phyloP scores from a whole-genome alignment of 2,113 vertebrate genomes.

The Tyrannus savana region DNA sequence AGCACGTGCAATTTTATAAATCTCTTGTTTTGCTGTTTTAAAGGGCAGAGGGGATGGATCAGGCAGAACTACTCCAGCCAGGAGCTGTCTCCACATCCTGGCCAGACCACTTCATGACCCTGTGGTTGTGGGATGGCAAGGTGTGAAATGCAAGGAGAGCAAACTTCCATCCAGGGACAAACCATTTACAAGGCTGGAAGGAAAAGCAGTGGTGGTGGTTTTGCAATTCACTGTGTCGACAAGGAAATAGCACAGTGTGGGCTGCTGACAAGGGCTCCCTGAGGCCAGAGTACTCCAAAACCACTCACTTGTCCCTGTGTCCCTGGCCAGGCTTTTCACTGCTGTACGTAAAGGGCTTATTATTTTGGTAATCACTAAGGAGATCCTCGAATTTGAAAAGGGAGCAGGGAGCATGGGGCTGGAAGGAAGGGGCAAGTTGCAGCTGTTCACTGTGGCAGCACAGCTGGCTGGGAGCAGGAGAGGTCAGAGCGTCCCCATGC shows the following conservation, averaged over 20 bases:
- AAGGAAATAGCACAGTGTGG: background rate
- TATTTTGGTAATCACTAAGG: background rate
- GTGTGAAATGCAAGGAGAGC: background rate
- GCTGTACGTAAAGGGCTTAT: background rate
- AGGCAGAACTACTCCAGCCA: background rate
- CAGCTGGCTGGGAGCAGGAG: background rate
- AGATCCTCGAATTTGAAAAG: background rate
- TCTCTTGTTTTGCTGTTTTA: background rate
- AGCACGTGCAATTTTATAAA: background rate
- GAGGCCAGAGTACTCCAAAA: background rate
- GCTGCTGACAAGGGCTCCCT: background rate
- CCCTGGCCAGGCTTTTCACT: background rate
- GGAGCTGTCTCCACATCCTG: background rate
- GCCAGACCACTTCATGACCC: background rate
- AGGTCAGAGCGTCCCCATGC: fast-evolving
- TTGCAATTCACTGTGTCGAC: background rate
- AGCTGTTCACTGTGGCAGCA: background rate
- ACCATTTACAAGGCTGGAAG: background rate
- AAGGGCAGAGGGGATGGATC: background rate
- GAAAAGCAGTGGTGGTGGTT: background rate
- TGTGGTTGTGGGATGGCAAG: fast-evolving
- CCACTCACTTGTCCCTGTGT: background rate
- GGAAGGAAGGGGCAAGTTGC: background rate
- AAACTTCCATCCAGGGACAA: background rate
- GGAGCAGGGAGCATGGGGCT: background rate